Evolutionary conservation across 2,113 vertebrate genomes (phyloP).

Genomic region (Kobus ellipsiprymnus): DNA sequence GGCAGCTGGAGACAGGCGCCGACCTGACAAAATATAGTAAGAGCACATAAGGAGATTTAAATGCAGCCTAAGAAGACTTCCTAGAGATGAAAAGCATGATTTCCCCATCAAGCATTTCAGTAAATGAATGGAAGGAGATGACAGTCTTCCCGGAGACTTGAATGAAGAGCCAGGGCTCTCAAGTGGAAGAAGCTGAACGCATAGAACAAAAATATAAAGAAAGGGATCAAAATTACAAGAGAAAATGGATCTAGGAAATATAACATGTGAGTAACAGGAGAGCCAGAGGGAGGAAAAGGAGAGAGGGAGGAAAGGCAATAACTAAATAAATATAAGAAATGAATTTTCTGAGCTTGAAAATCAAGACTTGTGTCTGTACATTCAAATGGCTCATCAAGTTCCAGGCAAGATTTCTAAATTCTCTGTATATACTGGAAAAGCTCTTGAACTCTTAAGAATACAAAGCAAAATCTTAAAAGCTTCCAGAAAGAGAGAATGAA

Average conservation of each 20-base stretch:
- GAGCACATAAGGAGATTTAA: background rate
- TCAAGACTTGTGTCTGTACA: background rate
- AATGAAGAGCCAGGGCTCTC: background rate
- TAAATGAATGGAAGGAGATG: background rate
- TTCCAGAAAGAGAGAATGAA: background rate
- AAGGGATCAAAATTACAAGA: background rate
- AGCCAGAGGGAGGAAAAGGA: background rate
- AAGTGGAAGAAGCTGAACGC: background rate
- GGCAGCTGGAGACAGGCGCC: background rate
- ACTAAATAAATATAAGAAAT: background rate
- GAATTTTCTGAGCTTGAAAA: background rate
- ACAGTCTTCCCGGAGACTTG: background rate
- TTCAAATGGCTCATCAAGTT: background rate
- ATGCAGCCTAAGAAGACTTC: background rate
- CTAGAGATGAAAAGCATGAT: background rate
- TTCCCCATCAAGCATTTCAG: background rate
- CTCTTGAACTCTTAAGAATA: background rate
- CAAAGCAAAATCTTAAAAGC: background rate
- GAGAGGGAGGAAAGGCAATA: slow-evolving; percentile 12
- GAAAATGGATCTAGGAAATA: background rate
- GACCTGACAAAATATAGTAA: background rate
- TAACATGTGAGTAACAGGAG: background rate
- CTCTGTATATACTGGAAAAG: background rate
- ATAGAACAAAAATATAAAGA: background rate
- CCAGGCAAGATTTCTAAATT: background rate